These are phyloP conservation scores for Todiramphus chloris DNA, from an alignment of 2,113 vertebrate genomes.

Conservation along the genomic window DNA sequence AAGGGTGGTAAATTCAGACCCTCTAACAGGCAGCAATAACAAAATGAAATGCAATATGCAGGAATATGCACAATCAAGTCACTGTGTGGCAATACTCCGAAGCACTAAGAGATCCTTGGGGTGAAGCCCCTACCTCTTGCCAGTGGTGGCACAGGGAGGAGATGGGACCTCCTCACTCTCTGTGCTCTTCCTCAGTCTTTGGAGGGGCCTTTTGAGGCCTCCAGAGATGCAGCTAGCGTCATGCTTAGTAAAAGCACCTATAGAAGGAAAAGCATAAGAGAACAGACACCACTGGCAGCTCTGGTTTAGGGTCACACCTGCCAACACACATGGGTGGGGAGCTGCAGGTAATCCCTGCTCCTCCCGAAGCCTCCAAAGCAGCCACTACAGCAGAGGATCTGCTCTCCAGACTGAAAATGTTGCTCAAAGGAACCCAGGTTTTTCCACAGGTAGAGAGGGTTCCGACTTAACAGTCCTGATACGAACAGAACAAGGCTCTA, in stretches of 20 bases:
- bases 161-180: no score
- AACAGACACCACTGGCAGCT: background rate
- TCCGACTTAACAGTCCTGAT: background rate
- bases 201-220: background rate
- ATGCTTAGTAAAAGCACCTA: background rate
- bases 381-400: background rate
- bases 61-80: background rate
- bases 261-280: no score
- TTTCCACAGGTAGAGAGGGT: background rate
- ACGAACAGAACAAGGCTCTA: background rate
- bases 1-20: background rate
- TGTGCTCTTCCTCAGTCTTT: background rate
- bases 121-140: background rate
- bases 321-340: background rate
- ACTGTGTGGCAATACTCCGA: background rate
- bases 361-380: background rate
- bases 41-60: accelerated
- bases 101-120: background rate
- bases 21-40: background rate
- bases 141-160: background rate
- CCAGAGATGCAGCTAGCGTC: background rate
- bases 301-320: background rate
- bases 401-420: background rate
- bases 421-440: accelerated
- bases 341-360: background rate